Percentiles rank a stretch among this genome's conserved stretches.
Evolutionary conservation across 1,140 invertebrate genomes (phyloP).

Genomic region (Thaumatotibia leucotreta): DNA sequence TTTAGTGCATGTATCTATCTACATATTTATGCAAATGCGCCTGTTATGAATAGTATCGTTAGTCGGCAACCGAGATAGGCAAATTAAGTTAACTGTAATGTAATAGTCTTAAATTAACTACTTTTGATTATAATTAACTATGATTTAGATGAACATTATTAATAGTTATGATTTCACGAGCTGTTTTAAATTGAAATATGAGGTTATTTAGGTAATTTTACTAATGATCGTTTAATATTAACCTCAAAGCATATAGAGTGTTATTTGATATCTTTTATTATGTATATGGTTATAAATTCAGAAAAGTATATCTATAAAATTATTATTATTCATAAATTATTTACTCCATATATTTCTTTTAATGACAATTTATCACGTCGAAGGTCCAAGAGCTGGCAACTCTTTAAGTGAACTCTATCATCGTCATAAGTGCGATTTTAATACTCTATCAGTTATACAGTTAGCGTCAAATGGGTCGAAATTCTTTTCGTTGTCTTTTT

Average conservation of each 20-base stretch:
- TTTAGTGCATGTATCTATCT: neutral
- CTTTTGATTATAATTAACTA: neutral
- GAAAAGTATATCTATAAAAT: neutral
- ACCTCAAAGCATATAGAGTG: too few relatives aligned
- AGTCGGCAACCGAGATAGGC: neutral
- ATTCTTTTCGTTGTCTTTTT: too few relatives aligned
- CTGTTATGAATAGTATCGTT: neutral
- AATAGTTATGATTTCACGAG: neutral
- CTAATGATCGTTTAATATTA: neutral
- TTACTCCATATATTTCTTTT: too few relatives aligned
- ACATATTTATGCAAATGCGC: neutral
- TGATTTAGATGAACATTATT: neutral
- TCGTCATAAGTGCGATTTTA: too few relatives aligned
- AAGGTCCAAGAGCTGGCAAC: too few relatives aligned
- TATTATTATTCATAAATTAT: too few relatives aligned
- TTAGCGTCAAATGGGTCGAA: too few relatives aligned
- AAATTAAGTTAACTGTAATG: neutral
- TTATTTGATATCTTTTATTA: neutral
- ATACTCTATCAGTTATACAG: too few relatives aligned
- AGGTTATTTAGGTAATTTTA: neutral
- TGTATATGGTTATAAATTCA: neutral
- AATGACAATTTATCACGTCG: too few relatives aligned
- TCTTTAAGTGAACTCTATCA: too few relatives aligned
- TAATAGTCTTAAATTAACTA: neutral
- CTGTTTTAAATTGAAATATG: neutral